A percentile compares a stretch with the other conserved stretches of the same genome.
These are phyloP conservation scores for Ataeniobius toweri DNA, from an alignment of 2,797 vertebrate genomes.

Conservation along the genomic window DNA sequence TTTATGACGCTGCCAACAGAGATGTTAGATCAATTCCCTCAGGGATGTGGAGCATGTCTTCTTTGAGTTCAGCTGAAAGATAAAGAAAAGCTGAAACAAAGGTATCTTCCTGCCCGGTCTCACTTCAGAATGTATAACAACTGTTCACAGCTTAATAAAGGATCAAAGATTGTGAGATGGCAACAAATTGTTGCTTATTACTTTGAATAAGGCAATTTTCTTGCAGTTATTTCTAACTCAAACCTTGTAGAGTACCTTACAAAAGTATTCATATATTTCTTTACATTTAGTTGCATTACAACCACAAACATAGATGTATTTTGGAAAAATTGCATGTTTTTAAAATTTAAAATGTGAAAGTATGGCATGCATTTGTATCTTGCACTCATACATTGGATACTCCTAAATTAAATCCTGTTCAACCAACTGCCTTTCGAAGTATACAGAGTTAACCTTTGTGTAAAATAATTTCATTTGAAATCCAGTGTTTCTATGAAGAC, in stretches of 20 bases:
- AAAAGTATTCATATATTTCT: background rate
- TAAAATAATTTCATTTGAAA: too few species aligned
- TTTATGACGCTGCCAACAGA: constrained; percentile 50
- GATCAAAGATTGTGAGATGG: background rate
- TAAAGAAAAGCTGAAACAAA: constrained; percentile 8
- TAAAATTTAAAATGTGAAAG: too few species aligned
- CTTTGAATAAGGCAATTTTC: background rate
- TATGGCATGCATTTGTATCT: too few species aligned
- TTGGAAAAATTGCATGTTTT: background rate
- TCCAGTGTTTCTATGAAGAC: too few species aligned
- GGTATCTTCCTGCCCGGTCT: background rate
- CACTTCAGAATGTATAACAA: background rate
- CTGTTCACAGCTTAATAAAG: background rate
- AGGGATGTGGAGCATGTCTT: constrained; percentile 27
- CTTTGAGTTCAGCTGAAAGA: constrained; percentile 13
- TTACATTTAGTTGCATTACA: background rate
- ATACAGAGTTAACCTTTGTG: too few species aligned
- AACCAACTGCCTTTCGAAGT: too few species aligned
- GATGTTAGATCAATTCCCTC: constrained; percentile 36
- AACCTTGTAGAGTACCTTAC: background rate
- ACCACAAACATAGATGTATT: background rate
- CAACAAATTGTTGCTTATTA: background rate
- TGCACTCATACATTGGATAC: too few species aligned
- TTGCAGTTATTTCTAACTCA: background rate
- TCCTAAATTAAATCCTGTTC: too few species aligned